Evolutionary conservation across 1,140 invertebrate species (phyloP), one percentile per base, ranked within the genome.

Genomic region (Aphaenogaster rudis): DNA sequence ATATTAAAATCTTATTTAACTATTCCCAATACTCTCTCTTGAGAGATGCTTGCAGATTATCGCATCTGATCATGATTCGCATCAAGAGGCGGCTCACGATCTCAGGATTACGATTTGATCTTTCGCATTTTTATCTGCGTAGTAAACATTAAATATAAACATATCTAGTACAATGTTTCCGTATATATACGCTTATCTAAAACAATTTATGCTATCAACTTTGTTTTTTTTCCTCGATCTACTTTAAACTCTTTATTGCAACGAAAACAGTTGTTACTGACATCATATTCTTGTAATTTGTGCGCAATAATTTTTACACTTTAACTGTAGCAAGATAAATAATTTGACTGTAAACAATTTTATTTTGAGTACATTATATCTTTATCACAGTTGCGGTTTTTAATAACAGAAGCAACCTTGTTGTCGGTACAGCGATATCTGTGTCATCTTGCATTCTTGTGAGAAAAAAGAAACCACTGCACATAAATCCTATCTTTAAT

Each of bases 131-230:
- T 71, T 52, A 59, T 64, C 50, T 36, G 13, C 17, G 13, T 28
- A n/a, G 1, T 45, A 59, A 67, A 61, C 28, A 48, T 78, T n/a
- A 17, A 2, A 33, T 28, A 52, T 45, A 33, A 17, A 54, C 42
- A 39, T 87, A 50, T 57, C 5, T 28, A 57, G 42, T 54, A 59
- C 9, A 17, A 50, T 66, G 28, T 52, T 66, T 28, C 21, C 7
- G 57, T 72, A 66, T 86, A 54, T 67, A 67, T 21, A 72, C n/a
- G 42, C 11, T 74, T 87, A 87, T 48, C 52, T 81, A 87, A 87
- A 66, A 57, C n/a, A 50, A 72, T 87, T 21, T 52, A 39, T 84
- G 36, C 54, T 77, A 63, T 59, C 69, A 36, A 66, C 1, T 28
- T 33, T 42, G n/a, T 28, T 67, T 80, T 64, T 76, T 57, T 64